These are phyloP conservation scores for Stramonita haemastoma DNA, from an alignment of 2,888 invertebrate species.

Conservation along the genomic window DNA sequence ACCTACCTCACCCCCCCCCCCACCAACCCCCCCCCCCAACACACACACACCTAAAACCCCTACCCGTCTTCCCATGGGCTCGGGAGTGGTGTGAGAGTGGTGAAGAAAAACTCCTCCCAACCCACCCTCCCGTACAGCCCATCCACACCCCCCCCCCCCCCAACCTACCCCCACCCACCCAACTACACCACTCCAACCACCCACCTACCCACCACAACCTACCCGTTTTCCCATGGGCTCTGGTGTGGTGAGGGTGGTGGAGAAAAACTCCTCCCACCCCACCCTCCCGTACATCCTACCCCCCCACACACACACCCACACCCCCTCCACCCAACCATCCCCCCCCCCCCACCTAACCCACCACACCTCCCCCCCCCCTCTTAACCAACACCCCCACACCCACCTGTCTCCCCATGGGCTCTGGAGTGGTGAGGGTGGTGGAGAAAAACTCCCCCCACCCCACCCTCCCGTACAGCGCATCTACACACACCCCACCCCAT, in stretches of 20 bases:
- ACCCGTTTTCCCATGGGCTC: slow-evolving; percentile 82
- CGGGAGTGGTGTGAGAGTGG: no score
- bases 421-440: slow-evolving; percentile 88
- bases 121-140: no score
- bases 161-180: neutral
- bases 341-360: no score
- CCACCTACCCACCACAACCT: slow-evolving; percentile 77
- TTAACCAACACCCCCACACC: no score
- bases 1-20: slow-evolving; percentile 79
- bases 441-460: slow-evolving; percentile 91
- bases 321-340: no score
- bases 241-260: slow-evolving; percentile 80
- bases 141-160: no score
- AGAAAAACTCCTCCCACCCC: slow-evolving; percentile 87
- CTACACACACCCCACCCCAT: slow-evolving; percentile 84
- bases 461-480: slow-evolving; percentile 88
- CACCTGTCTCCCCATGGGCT: slow-evolving; percentile 93
- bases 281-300: no score
- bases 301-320: no score
- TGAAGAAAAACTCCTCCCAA: no score
- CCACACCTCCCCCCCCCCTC: no score
- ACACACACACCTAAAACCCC: no score
- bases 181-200: neutral
- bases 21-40: slow-evolving; percentile 88
- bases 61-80: no score